phyloP scores from a whole-genome alignment of 1,140 invertebrate genomes.

The Sesamia nonagrioides region DNA sequence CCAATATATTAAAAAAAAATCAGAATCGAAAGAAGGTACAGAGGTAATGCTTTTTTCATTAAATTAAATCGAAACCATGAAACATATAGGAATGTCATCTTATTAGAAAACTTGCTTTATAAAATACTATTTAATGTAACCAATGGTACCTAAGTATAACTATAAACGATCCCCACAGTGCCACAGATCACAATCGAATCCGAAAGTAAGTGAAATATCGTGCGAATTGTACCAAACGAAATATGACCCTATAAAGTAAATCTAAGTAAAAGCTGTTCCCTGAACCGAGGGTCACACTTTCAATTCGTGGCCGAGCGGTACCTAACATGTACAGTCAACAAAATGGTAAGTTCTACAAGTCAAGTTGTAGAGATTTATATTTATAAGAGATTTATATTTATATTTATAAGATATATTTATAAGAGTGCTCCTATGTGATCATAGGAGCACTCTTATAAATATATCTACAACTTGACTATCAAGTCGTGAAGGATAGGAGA shows the following conservation, averaged over 20 bases:
- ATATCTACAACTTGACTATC: too few species aligned
- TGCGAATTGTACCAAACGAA: background rate
- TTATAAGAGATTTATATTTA: too few species aligned
- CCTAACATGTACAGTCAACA: background rate
- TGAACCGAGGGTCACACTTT: constrained; percentile 45
- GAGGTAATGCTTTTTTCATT: too few species aligned
- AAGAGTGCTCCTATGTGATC: background rate
- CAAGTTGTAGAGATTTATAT: background rate
- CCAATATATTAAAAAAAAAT: too few species aligned
- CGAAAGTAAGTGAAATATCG: constrained; percentile 11
- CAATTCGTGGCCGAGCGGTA: constrained; percentile 13
- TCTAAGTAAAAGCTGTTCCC: constrained; percentile 28
- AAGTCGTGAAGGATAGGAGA: too few species aligned
- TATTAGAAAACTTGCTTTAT: too few species aligned
- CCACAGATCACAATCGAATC: background rate
- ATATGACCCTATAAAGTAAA: constrained; percentile 30
- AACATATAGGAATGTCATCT: too few species aligned
- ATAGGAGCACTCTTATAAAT: too few species aligned
- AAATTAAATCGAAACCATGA: too few species aligned
- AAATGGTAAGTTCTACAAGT: background rate
- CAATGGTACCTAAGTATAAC: background rate
- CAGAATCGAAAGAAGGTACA: too few species aligned
- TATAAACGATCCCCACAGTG: background rate
- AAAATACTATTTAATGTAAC: background rate
- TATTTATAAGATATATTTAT: too few species aligned